phyloP scores from a whole-genome alignment of 2,888 invertebrate genomes.

The Parelbella ahira region DNA sequence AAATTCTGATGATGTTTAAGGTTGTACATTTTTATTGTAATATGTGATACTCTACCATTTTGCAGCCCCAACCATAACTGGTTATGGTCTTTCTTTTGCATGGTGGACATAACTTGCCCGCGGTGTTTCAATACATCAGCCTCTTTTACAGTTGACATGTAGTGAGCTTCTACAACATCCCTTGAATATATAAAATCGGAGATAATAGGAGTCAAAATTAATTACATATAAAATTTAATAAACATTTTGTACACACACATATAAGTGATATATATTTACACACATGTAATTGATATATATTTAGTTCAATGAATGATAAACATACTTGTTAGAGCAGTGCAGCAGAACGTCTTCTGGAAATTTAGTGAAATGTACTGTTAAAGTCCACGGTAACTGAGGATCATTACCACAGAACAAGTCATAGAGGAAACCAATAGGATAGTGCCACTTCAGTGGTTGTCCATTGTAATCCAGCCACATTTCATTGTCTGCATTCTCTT shows the following conservation, averaged over 20 bases:
- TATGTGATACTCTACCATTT: conserved; percentile 86
- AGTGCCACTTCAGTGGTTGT: conserved; percentile 94
- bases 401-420: conserved; percentile 87
- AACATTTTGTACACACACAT: too few species aligned
- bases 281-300: too few species aligned
- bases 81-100: conserved; percentile 98
- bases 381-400: conserved; percentile 92
- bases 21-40: background rate
- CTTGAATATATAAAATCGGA: conserved; percentile 75
- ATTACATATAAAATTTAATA: too few species aligned
- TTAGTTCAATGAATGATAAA: too few species aligned
- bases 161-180: conserved; percentile 95
- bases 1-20: conserved; percentile 7
- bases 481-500: conserved; percentile 90
- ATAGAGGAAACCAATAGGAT: conserved; percentile 94
- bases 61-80: conserved; percentile 96
- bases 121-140: conserved; percentile 98
- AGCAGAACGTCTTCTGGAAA: conserved; percentile 95
- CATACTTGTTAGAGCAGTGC: conserved; percentile 83
- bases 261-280: too few species aligned
- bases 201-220: too few species aligned
- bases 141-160: conserved; percentile 97
- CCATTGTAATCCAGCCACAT: conserved; percentile 98
- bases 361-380: conserved; percentile 96
- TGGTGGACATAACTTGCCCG: conserved; percentile 91